Base-by-base conservation (phyloP, 1,140 invertebrate species). In the Pygmarrhopalites habei region DNA sequence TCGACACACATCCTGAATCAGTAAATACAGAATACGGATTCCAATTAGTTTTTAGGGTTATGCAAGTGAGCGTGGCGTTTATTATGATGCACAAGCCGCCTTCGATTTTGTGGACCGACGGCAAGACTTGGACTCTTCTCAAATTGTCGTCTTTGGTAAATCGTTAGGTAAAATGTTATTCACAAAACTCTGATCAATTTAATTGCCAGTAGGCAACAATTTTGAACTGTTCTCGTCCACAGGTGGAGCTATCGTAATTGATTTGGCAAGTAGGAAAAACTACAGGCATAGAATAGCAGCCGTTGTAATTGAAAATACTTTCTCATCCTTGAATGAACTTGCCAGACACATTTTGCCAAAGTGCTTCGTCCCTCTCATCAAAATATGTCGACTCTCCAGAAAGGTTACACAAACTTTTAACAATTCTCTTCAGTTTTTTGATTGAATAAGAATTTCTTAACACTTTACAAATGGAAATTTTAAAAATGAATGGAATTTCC, bases 261-360 rank as follows among this genome's bases (percentile, higher is more conserved):
- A 94, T 77, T 79, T 94, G 64, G 87, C 87, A 15, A 82, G 83
- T 49, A 82, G 84, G 64, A 75, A 82, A 35, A 82, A 88, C 62
- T 87, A 88, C 74, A 77, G 78, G 44, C 81, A 81, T 73, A 87
- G 84, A 77, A 84, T 95, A 62, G 86, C 87, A 82, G 90, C 86
- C 71, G 75, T 94, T 64, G 83, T 96, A 67, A 79, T 96, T 29
- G 92, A 97, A 78, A 97, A 97, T 74, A 94, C 92, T 47, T 97
- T 97, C 73, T 95, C 91, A 10, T 92, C 87, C 73, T 90, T 97
- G 75, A 90, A 89, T 26, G 90, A 92, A 64, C 94, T 95, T 84
- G 90, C 89, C 2, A 28, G 28, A n/a, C 23, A 53, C 7, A 23
- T 65, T 17, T 58, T 65, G 60, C 57, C 58, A n/a, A 35, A 25